Evolutionary conservation across 2,113 vertebrate genomes (phyloP).

Genomic region (Oreochromis tanganicae): DNA sequence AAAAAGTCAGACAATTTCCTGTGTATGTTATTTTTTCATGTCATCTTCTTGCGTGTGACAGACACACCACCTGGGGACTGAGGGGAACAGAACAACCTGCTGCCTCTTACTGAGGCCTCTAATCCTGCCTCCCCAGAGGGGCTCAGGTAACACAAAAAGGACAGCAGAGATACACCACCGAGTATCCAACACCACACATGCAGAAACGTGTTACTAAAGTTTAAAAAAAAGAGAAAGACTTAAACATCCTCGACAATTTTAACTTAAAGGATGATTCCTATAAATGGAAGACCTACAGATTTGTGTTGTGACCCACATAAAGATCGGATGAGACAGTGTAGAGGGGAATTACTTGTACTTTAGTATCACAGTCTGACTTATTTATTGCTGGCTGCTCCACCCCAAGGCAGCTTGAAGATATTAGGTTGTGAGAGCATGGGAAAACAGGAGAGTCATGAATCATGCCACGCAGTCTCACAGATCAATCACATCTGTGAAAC

Average conservation of each 20-base stretch:
- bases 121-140: conserved; percentile 48
- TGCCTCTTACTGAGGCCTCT: conserved; percentile 38
- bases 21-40: neutral
- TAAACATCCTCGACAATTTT: neutral
- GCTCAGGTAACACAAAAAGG: conserved; percentile 55
- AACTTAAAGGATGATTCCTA: neutral
- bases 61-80: conserved; percentile 51
- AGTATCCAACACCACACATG: neutral
- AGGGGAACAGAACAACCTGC: conserved; percentile 1
- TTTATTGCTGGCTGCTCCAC: conserved; percentile 36
- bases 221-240: neutral
- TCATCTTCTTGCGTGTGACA: neutral
- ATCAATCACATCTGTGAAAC: conserved; percentile 30
- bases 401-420: conserved; percentile 58
- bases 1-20: neutral
- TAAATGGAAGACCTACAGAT: neutral
- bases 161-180: neutral
- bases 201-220: neutral
- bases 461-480: conserved; percentile 13
- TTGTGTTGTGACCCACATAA: neutral
- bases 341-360: conserved; percentile 6
- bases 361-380: neutral
- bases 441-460: conserved; percentile 32
- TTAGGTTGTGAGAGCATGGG: conserved; percentile 42
- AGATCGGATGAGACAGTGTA: neutral